Base-by-base conservation (phyloP, 2,113 vertebrate species). In the Epinephelus cyanopodus region DNA sequence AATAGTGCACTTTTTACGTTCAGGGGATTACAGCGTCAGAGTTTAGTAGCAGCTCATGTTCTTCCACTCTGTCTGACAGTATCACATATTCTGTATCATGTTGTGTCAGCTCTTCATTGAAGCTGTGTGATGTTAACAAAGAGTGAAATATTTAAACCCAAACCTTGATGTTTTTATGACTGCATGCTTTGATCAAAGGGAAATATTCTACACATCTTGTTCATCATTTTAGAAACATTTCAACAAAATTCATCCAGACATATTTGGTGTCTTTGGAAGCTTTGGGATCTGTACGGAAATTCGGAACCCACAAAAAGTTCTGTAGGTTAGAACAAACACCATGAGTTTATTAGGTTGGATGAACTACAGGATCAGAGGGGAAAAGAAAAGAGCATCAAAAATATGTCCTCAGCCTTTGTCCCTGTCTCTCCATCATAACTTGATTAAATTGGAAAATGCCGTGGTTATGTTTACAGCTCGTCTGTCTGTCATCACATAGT, bases 401-500 rank as follows among this genome's bases (percentile, higher is more conserved):
- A 72, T 56, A 27, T 83, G 62, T 21, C 47, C 23, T 25, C 10
- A 23, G 54, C 57, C 52, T 18, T 52, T 18, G 14, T 50, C 25
- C 37, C 1, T 1, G n/a, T 79, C 71, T 45, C 21, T 11, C 58
- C 19, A 1, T 73, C 53, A 54, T 62, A 63, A 72, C 42, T 27
- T 23, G 29, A 82, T 73, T 77, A 68, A 68, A 68, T 64, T 17
- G 25, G 18, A 42, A 77, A 75, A 73, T 39, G 66, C 67, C 67
- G 58, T 0, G 0, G 66, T 65, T 21, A 25, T 83, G 82, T 90
- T 87, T 81, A n/a, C 84, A 62, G 72, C 37, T 82, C 63, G 6
- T 76, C 76, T 15, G 76, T 90, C 88, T 81, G 83, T 92, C 87
- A 86, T 50, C 87, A 79, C 70, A 2, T 72, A 29, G 74, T 27